A percentile compares a stretch with the other conserved stretches of the same genome.
phyloP scores from a whole-genome alignment of 2,113 vertebrate genomes.

The Baryphthengus martii region DNA sequence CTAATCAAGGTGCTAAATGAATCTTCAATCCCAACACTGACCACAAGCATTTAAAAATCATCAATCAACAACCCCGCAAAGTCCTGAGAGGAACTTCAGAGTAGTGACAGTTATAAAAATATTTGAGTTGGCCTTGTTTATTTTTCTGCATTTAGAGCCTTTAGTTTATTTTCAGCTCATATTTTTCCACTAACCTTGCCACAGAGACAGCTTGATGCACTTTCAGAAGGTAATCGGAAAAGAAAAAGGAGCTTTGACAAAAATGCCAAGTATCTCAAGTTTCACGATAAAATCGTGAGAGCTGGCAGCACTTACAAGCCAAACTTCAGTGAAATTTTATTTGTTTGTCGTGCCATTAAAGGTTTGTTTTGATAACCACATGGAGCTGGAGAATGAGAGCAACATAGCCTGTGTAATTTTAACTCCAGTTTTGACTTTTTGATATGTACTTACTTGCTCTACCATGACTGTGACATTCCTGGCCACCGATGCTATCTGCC shows the following conservation, averaged over 20 bases:
- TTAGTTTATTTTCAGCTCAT: background rate
- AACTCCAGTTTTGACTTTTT: background rate
- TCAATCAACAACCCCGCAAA: background rate
- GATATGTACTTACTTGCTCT: constrained; percentile 46
- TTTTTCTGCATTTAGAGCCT: background rate
- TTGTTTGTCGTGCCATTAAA: background rate
- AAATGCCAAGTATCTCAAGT: background rate
- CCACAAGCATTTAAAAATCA: background rate
- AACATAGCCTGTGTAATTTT: background rate
- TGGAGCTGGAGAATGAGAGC: background rate
- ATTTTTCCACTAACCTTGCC: background rate
- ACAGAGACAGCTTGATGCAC: background rate
- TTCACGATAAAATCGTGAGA: background rate
- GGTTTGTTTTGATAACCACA: background rate
- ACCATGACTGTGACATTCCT: constrained; percentile 42
- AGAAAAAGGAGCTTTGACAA: background rate
- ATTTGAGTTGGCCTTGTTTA: background rate
- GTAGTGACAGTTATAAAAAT: background rate
- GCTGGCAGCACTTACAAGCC: background rate
- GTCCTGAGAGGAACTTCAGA: background rate
- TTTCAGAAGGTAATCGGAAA: background rate
- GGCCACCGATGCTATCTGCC: constrained; percentile 19
- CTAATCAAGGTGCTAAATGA: background rate
- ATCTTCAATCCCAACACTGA: background rate
- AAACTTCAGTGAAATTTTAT: background rate